phyloP scores from a whole-genome alignment of 2,797 vertebrate genomes.

The Accipiter superciliosus region DNA sequence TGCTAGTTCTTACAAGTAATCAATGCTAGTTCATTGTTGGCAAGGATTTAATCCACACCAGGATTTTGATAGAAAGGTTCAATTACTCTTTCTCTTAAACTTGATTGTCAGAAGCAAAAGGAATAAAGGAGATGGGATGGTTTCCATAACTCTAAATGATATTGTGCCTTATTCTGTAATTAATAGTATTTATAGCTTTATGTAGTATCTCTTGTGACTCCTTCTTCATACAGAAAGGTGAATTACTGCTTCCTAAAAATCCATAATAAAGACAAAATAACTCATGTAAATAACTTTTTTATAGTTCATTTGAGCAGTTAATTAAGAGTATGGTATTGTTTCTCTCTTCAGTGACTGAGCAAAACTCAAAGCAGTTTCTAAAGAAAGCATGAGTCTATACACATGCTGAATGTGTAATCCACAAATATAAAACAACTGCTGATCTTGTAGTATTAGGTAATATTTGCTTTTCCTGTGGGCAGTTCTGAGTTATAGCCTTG shows the following conservation, averaged over 20 bases:
- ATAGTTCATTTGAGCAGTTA: not conserved
- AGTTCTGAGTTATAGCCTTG: not conserved
- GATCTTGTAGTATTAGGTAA: not conserved
- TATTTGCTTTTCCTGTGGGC: not conserved
- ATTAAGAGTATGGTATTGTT: not conserved
- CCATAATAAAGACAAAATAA: not conserved
- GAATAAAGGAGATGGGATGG: not conserved
- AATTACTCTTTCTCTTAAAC: constrained; percentile 36
- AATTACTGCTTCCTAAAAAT: constrained; percentile 13
- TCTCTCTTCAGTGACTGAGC: not conserved
- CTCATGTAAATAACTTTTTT: not conserved
- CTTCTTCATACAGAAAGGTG: not conserved
- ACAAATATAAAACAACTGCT: not conserved
- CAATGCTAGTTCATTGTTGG: constrained; percentile 9
- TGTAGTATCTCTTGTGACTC: not conserved
- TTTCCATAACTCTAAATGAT: not conserved
- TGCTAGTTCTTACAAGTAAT: constrained; percentile 13
- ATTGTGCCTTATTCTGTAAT: not conserved
- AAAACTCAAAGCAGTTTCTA: not conserved
- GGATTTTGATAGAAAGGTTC: constrained; percentile 27
- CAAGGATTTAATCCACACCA: not conserved
- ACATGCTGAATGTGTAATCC: not conserved
- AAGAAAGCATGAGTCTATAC: not conserved
- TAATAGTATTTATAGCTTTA: constrained; percentile 21
- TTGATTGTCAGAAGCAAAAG: constrained; percentile 18